These are phyloP conservation scores for Geothlypis trichas DNA, from an alignment of 2,113 vertebrate species.

Conservation along the genomic window DNA sequence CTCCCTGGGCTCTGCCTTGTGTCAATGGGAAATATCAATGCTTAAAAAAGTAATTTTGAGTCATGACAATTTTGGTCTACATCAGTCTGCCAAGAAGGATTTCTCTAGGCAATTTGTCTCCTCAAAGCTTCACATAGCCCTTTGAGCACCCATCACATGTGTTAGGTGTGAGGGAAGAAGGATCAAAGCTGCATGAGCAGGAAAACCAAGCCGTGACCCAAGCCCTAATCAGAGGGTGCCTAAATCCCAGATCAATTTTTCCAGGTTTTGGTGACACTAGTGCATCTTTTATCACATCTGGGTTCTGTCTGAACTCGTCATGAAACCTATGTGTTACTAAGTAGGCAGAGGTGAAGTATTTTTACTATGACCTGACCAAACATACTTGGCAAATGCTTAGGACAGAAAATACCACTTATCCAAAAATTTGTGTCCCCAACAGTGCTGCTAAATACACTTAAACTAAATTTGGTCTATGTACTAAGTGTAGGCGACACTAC, in stretches of 20 bases:
- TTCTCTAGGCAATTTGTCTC: neutral
- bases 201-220: neutral
- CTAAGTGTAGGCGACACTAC: neutral
- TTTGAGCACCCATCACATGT: fast-evolving
- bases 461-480: neutral
- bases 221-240: neutral
- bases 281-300: neutral
- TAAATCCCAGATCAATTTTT: neutral
- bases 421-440: neutral
- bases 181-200: neutral
- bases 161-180: neutral
- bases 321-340: fast-evolving
- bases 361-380: neutral
- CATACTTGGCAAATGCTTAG: neutral
- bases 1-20: neutral
- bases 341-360: neutral
- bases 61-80: neutral
- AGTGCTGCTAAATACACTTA: neutral
- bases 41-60: neutral
- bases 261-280: neutral
- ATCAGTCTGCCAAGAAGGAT: neutral
- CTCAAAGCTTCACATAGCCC: neutral
- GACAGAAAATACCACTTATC: neutral
- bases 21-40: neutral
- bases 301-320: neutral